A percentile compares a stretch with the other conserved stretches of the same genome.
phyloP scores from a whole-genome alignment of 2,797 vertebrate genomes.

The Urophycis tenuis region DNA sequence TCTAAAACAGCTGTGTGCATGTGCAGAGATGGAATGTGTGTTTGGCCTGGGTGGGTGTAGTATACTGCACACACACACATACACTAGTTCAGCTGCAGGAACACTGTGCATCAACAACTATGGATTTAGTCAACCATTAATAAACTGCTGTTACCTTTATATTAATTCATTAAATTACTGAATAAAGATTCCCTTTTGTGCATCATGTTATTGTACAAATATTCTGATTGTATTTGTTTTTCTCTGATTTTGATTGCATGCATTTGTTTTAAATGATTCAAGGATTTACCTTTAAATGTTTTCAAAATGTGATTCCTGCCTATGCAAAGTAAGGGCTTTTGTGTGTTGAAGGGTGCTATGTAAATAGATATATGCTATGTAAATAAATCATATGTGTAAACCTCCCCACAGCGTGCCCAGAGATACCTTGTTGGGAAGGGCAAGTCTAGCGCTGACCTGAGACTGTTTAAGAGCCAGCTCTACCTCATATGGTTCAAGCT shows the following conservation, averaged over 20 bases:
- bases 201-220: not conserved
- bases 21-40: conserved; percentile 49
- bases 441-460: conserved; percentile 57
- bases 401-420: conserved; percentile 70
- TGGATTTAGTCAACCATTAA: not conserved
- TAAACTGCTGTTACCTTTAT: not conserved
- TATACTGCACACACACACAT: not conserved
- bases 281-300: too few relatives aligned
- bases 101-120: not conserved
- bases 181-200: not conserved
- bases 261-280: too few relatives aligned
- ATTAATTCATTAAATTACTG: not conserved
- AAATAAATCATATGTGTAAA: not conserved
- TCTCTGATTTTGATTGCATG: too few relatives aligned
- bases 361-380: not conserved
- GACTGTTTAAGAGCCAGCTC: conserved; percentile 74
- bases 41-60: conserved; percentile 17
- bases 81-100: not conserved
- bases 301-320: not conserved
- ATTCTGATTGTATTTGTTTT: not conserved
- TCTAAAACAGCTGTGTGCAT: conserved; percentile 43
- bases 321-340: not conserved
- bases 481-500: conserved; percentile 82
- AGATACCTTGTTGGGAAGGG: conserved; percentile 74
- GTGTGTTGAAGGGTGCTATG: not conserved